A percentile compares a stretch with the other conserved stretches of the same genome.
phyloP scores from a whole-genome alignment of 2,797 vertebrate species.

The Myotis planiceps region DNA sequence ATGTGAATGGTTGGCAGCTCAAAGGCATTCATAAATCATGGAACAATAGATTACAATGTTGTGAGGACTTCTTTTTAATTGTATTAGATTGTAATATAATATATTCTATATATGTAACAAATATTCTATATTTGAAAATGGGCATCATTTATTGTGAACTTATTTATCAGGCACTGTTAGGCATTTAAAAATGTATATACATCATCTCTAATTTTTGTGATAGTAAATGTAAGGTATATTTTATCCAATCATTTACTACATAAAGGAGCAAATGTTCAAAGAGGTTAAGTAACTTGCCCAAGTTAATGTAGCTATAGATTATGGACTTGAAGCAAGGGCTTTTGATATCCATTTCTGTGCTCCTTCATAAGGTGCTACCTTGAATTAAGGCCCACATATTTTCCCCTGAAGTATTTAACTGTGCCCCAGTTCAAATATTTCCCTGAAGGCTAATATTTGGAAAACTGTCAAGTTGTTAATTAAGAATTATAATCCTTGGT shows the following conservation, averaged over 20 bases:
- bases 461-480: neutral
- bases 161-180: neutral
- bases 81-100: neutral
- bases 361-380: neutral
- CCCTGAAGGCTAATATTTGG: neutral
- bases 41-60: neutral
- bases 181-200: neutral
- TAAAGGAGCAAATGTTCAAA: neutral
- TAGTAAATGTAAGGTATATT: neutral
- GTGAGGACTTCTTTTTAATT: neutral
- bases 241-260: neutral
- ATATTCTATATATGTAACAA: neutral
- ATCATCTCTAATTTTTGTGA: neutral
- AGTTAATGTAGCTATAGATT: neutral
- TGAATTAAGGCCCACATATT: neutral
- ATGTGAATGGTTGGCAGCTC: neutral
- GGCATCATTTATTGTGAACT: neutral
- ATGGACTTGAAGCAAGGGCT: neutral
- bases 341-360: neutral
- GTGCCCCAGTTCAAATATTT: neutral
- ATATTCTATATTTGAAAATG: neutral
- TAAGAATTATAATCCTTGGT: neutral
- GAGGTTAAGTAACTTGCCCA: neutral
- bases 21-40: neutral
- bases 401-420: neutral